Percentiles rank a stretch among this genome's conserved stretches.
Evolutionary conservation across 2,888 invertebrate genomes (phyloP).

Genomic region (Nipponacmea schrenckii): DNA sequence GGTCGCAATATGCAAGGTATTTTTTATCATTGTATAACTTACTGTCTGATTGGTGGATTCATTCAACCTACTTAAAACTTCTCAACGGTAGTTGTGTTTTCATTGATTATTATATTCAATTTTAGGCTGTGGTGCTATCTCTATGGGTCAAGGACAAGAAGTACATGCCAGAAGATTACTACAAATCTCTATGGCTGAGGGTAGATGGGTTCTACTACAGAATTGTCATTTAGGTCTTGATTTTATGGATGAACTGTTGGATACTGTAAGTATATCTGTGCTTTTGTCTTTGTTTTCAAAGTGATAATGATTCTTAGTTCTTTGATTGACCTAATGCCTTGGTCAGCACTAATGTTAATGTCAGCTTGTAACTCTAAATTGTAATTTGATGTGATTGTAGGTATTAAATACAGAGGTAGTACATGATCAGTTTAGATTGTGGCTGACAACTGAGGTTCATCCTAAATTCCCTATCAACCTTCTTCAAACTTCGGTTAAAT

Average conservation of each 20-base stretch:
- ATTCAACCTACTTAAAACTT: too few relatives aligned
- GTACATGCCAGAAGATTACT: constrained; percentile 86
- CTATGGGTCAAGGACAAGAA: constrained; percentile 98
- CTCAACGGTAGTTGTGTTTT: too few relatives aligned
- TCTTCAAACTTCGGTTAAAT: constrained; percentile 92
- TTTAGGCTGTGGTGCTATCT: constrained; percentile 78
- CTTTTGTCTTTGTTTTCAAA: not conserved
- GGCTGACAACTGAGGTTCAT: constrained; percentile 96
- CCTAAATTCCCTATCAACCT: constrained; percentile 89
- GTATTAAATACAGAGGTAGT: constrained; percentile 75
- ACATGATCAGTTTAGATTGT: constrained; percentile 85
- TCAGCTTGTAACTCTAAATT: too few relatives aligned
- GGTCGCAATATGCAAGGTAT: not conserved
- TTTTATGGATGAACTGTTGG: constrained; percentile 92
- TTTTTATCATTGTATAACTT: too few relatives aligned
- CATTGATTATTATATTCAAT: not conserved
- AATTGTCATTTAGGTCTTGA: constrained; percentile 95
- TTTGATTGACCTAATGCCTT: not conserved
- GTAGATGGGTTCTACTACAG: constrained; percentile 94
- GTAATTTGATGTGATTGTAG: constrained; percentile 30
- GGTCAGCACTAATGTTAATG: too few relatives aligned
- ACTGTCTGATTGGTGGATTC: too few relatives aligned
- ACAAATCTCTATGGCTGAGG: constrained; percentile 79
- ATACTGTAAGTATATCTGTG: constrained; percentile 75
- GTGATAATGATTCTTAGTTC: not conserved